phyloP scores from a whole-genome alignment of 35 echinoderm and acorn worm species.

The Holothuria glaberrima region DNA sequence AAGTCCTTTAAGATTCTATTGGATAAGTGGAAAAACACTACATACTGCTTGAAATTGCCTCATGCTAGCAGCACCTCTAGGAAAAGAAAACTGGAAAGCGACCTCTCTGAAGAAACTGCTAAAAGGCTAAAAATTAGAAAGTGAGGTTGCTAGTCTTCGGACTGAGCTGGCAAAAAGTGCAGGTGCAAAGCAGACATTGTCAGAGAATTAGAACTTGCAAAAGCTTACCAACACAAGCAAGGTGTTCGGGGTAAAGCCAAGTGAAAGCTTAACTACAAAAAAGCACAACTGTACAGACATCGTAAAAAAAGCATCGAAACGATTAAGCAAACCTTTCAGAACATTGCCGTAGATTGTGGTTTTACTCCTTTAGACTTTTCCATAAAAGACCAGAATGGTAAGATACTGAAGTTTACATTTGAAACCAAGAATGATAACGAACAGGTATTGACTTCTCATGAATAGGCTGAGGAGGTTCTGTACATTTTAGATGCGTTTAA shows the following conservation, averaged over 20 bases:
- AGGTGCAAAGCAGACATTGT: constrained; percentile 16
- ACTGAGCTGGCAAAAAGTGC: constrained; percentile 5
- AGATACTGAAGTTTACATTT: not conserved
- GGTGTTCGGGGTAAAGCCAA: constrained; percentile 10
- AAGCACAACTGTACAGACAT: constrained; percentile 15
- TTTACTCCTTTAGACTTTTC: constrained; percentile 25
- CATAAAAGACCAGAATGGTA: constrained; percentile 24
- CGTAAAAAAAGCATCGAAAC: constrained; percentile 3
- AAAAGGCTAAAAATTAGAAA: constrained; percentile 46
- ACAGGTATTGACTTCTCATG: not conserved
- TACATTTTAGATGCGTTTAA: constrained; percentile 74
- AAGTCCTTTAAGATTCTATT: constrained; percentile 41
- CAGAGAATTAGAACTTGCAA: constrained; percentile 30
- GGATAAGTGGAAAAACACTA: constrained; percentile 40
- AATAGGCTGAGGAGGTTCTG: constrained; percentile 38
- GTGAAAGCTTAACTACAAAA: constrained; percentile 4
- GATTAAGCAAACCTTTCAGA: constrained; percentile 33
- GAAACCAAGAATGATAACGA: constrained; percentile 7
- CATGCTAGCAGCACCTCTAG: constrained; percentile 55
- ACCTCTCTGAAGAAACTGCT: constrained; percentile 24
- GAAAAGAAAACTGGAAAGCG: constrained; percentile 65
- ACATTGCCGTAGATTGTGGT: constrained; percentile 5
- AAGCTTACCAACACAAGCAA: constrained; percentile 35
- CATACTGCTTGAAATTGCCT: constrained; percentile 52
- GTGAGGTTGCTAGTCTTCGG: constrained; percentile 9